Percentiles rank a stretch among this genome's conserved stretches.
Conservation (phyloP, 2,113 vertebrate species). For the Spheniscus mendiculus region DNA sequence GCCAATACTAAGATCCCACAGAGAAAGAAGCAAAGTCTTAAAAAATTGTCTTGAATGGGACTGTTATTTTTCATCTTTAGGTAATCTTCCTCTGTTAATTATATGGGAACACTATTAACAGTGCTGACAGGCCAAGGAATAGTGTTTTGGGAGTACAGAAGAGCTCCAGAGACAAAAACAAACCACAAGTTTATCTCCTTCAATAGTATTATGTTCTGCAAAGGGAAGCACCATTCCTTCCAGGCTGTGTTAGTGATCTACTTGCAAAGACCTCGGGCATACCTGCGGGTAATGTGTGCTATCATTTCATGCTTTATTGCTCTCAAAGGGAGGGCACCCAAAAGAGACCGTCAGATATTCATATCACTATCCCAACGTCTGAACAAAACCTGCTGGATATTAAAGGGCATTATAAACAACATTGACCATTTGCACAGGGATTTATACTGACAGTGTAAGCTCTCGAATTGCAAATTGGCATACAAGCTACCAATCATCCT, state of each 20-base stretch:
- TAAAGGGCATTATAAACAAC: background rate
- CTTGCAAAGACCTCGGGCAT: background rate
- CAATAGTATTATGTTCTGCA: background rate
- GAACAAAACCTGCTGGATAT: background rate
- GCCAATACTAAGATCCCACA: background rate
- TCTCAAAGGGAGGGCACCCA: background rate
- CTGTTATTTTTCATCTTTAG: background rate
- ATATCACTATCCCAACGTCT: background rate
- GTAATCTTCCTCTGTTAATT: background rate
- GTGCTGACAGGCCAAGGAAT: background rate
- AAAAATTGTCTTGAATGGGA: background rate
- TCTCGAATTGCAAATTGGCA: background rate
- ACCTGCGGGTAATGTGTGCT: rapidly evolving
- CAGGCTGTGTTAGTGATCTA: background rate
- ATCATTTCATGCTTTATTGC: background rate
- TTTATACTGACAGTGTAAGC: background rate
- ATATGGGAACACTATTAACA: background rate
- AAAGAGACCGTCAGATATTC: background rate
- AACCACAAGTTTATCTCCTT: background rate
- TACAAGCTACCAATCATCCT: background rate
- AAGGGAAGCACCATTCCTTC: background rate
- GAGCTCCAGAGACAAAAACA: background rate
- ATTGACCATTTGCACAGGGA: background rate
- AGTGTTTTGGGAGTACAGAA: background rate
- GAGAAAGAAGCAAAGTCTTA: background rate